Percentiles rank a stretch among this genome's conserved stretches.
Conservation (phyloP, 2,888 invertebrate species). For the Deilephila elpenor region DNA sequence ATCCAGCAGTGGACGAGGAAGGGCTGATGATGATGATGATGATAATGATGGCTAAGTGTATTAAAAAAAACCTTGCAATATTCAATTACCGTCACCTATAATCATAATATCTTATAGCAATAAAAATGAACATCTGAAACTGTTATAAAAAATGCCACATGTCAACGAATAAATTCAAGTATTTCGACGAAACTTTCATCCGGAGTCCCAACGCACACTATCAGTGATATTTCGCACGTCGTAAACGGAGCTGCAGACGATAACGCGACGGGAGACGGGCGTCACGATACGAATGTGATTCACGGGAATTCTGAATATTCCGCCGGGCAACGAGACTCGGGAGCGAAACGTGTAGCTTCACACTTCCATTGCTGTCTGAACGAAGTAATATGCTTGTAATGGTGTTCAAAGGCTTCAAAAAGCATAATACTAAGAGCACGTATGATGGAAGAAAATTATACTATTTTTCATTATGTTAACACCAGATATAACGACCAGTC, state of each 20-base stretch:
- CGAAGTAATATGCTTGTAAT: neutral
- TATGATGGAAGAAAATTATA: no score
- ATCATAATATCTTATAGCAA: neutral
- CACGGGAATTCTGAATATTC: constrained; percentile 56
- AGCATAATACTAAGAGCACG: no score
- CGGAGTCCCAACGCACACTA: constrained; percentile 10
- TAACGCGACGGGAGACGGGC: constrained; percentile 54
- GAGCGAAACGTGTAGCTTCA: neutral
- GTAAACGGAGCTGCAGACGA: constrained; percentile 50
- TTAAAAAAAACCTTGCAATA: no score
- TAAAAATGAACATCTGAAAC: neutral
- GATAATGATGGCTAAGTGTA: no score
- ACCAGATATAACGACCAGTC: no score
- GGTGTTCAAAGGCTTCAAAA: no score
- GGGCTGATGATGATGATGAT: no score
- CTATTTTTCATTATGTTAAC: no score
- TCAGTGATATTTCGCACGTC: constrained; percentile 29
- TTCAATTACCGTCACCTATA: neutral
- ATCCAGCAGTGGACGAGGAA: no score
- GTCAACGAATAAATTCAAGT: neutral
- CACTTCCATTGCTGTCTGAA: neutral
- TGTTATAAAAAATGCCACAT: neutral
- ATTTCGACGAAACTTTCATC: neutral
- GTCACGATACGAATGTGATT: constrained; percentile 61
- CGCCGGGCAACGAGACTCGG: constrained; percentile 46